Base-by-base conservation (phyloP, 2,113 vertebrate genomes). In the Ammodytes marinus region DNA sequence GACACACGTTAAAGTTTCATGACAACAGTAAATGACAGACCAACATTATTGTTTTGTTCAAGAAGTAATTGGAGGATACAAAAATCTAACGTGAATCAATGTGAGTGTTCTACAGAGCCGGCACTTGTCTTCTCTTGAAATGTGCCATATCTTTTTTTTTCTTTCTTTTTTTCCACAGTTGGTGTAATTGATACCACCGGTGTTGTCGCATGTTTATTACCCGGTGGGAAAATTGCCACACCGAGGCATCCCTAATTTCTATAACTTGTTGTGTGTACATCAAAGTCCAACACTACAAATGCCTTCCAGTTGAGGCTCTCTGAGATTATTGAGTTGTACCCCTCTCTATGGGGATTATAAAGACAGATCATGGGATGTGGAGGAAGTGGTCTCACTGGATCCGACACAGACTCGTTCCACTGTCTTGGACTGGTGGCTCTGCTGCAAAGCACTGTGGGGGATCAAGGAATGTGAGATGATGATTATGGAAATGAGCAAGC, bases 401-500 rank as follows among this genome's bases (percentile, higher is more conserved):
- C 43, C 66, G 45, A 49, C 67, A 61, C 40, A 50, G 54, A 14
- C 35, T 45, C 47, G 59, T 52, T 68, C 66, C 27, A 39, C 45
- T 67, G 69, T 63, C 58, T 78, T 35, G 69, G 61, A 60, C 64
- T 57, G 72, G 46, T 69, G 74, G 60, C 52, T 77, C 42, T 40
- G 73, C 43, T 50, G 80, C 54, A 72, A 67, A 72, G 78, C 59
- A 82, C 74, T 66, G 63, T 70, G 79, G 71, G 70, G 73, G 81
- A 80, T 86, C 61, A 52, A 63, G 72, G 73, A 50, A 65, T 43
- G 82, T 80, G 72, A 87, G 82, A 87, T 89, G 90, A 91, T 89
- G 94, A 95, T 95, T 95, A 95, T 94, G 92, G 86, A 96, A 95
- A 96, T 95, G 65, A 79, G 82, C 43, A 45, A 53, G 73, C 77